A percentile compares a stretch with the other conserved stretches of the same genome.
phyloP scores from a whole-genome alignment of 1,140 invertebrate genomes.

The Berghia stephanieae region DNA sequence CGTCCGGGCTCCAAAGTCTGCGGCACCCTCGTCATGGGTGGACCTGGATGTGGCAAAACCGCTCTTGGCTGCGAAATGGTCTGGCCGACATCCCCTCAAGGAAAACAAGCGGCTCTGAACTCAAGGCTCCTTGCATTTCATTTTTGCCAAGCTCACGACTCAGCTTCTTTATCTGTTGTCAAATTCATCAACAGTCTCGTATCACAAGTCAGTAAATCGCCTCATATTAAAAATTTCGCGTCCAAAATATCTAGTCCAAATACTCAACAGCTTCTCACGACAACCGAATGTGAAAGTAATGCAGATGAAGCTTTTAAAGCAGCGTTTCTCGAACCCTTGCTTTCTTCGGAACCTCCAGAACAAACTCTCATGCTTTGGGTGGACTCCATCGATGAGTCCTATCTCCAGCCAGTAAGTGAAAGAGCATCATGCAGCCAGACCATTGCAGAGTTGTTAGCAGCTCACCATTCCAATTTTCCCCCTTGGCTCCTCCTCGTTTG shows the following conservation, averaged over 20 bases:
- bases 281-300: conserved; percentile 65
- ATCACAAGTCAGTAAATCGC: conserved; percentile 73
- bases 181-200: conserved; percentile 86
- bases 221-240: conserved; percentile 18
- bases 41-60: conserved; percentile 85
- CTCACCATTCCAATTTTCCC: conserved; percentile 91
- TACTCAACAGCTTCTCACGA: conserved; percentile 48
- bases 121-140: conserved; percentile 60
- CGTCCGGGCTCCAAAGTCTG: conserved; percentile 69
- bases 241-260: conserved; percentile 42
- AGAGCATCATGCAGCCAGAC: conserved; percentile 70
- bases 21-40: conserved; percentile 85
- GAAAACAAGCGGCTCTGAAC: conserved; percentile 55
- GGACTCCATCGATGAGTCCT: conserved; percentile 89
- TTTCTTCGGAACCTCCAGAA: conserved; percentile 80
- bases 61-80: conserved; percentile 83
- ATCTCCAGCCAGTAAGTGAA: conserved; percentile 53
- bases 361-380: conserved; percentile 85
- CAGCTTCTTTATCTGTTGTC: conserved; percentile 76
- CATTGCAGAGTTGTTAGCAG: conserved; percentile 86
- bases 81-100: conserved; percentile 75
- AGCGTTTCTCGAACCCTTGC: conserved; percentile 79
- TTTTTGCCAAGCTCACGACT: conserved; percentile 70
- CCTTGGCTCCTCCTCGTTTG: conserved; percentile 92
- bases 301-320: conserved; percentile 92